Conservation (phyloP, 2,113 vertebrate genomes). For the Pseudorhombus dupliciocellatus region DNA sequence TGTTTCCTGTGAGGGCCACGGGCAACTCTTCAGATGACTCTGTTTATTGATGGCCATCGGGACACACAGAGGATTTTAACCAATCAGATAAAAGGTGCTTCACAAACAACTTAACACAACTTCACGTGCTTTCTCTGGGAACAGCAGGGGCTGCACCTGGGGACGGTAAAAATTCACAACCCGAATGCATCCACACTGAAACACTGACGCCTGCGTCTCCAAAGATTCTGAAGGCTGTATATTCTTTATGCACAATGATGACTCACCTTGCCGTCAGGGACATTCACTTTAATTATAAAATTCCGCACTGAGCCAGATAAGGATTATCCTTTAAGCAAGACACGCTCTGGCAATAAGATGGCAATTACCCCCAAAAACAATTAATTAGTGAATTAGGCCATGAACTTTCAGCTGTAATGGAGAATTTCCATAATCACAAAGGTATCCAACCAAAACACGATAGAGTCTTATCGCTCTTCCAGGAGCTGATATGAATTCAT, state of each 20-base stretch:
- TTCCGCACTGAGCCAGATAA: conserved; percentile 52
- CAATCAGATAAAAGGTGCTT: neutral
- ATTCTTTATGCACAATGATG: conserved; percentile 17
- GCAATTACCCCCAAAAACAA: conserved; percentile 4
- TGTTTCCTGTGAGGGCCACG: too few species aligned
- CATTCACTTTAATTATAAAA: conserved; percentile 65
- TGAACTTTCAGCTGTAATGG: neutral
- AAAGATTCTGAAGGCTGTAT: conserved; percentile 16
- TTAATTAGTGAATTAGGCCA: conserved; percentile 13
- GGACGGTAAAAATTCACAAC: conserved; percentile 1
- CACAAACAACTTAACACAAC: too few species aligned
- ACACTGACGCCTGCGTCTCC: conserved; percentile 6
- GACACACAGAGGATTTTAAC: neutral
- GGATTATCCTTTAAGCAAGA: conserved; percentile 52
- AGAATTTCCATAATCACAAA: conserved; percentile 7
- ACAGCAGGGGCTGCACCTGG: conserved; percentile 12
- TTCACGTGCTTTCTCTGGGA: neutral
- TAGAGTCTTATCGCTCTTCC: conserved; percentile 2
- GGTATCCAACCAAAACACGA: conserved; percentile 18
- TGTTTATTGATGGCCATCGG: too few species aligned
- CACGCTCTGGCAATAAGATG: conserved; percentile 29
- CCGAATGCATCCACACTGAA: neutral
- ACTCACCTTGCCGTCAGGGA: conserved; percentile 53
- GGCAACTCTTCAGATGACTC: too few species aligned
- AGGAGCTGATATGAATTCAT: neutral